A percentile compares a stretch with the other conserved stretches of the same genome.
phyloP scores from a whole-genome alignment of 2,888 invertebrate genomes.

The Pollenia labialis region DNA sequence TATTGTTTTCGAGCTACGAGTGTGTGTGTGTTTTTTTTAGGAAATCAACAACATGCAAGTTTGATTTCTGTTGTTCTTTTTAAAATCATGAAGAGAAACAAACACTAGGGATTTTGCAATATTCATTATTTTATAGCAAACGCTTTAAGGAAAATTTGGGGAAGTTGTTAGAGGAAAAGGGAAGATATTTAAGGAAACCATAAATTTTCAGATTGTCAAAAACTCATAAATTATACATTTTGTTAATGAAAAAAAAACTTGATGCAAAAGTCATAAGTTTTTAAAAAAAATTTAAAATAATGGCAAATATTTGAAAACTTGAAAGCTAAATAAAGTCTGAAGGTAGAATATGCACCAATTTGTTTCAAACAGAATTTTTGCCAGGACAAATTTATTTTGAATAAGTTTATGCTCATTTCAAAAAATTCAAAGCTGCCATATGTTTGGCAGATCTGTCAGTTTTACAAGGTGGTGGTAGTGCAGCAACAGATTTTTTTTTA shows the following conservation, averaged over 20 bases:
- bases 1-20: slow-evolving; percentile 32
- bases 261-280: background rate
- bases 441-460: too few species aligned
- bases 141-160: background rate
- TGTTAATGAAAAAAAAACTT: slow-evolving; percentile 31
- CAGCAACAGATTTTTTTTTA: too few species aligned
- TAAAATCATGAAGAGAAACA: background rate
- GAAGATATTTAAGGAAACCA: slow-evolving; percentile 63
- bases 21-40: slow-evolving; percentile 19
- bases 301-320: too few species aligned
- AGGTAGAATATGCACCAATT: too few species aligned
- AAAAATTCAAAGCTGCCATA: too few species aligned
- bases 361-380: too few species aligned
- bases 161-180: background rate
- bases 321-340: too few species aligned
- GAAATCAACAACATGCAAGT: slow-evolving; percentile 50
- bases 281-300: background rate
- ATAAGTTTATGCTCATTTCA: too few species aligned
- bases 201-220: slow-evolving; percentile 73
- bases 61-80: slow-evolving; percentile 55
- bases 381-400: too few species aligned
- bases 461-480: too few species aligned
- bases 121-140: slow-evolving; percentile 61
- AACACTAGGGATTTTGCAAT: slow-evolving; percentile 54
- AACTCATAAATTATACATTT: slow-evolving; percentile 78